Conservation (phyloP, 23 tunicate genomes). For the Ascidia mentula region DNA sequence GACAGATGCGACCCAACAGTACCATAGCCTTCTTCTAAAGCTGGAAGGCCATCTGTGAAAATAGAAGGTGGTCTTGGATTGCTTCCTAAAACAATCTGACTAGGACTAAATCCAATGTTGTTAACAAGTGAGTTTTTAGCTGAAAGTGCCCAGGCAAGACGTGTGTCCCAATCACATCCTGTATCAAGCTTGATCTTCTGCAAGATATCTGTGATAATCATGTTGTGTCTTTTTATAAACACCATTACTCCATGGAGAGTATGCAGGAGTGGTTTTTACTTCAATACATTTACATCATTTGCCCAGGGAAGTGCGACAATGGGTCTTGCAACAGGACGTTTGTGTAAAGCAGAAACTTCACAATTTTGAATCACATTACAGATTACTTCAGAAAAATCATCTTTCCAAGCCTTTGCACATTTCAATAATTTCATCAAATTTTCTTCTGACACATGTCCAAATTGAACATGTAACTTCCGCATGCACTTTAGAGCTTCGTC, state of each 20-base stretch:
- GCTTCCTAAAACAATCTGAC: slow-evolving; percentile 13
- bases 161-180: slow-evolving; percentile 17
- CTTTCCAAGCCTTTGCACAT: background rate
- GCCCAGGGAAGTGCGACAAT: slow-evolving; percentile 20
- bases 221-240: slow-evolving; percentile 19
- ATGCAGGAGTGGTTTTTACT: slow-evolving; percentile 20
- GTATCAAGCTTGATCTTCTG: background rate
- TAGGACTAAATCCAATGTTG: slow-evolving; percentile 27
- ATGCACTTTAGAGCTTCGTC: background rate
- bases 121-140: slow-evolving; percentile 24
- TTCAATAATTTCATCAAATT: background rate
- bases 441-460: slow-evolving; percentile 17
- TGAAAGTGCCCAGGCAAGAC: slow-evolving; percentile 16
- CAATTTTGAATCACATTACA: background rate
- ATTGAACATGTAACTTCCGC: slow-evolving; percentile 9
- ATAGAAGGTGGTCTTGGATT: slow-evolving; percentile 3
- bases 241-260: slow-evolving; percentile 30
- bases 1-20: background rate
- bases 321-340: slow-evolving; percentile 8
- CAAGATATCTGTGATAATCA: slow-evolving; percentile 7
- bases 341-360: background rate
- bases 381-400: background rate
- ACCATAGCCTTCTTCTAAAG: slow-evolving; percentile 8
- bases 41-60: slow-evolving; percentile 14
- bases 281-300: slow-evolving; percentile 13